These are phyloP conservation scores for Sialia sialis DNA, from an alignment of 2,113 vertebrate species.

Conservation along the genomic window DNA sequence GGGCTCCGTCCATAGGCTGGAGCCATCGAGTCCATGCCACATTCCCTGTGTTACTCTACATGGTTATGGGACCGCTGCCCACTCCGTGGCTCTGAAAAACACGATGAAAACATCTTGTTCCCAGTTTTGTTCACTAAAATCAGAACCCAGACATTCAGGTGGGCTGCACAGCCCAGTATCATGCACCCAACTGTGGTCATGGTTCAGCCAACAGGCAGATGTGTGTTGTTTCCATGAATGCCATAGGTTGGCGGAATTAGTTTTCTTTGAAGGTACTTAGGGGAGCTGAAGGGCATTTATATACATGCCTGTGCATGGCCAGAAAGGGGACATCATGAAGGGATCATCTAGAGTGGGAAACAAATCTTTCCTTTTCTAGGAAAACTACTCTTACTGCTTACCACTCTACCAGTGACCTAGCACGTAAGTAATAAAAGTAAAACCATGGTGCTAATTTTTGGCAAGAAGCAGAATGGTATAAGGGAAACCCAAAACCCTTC, in stretches of 20 bases:
- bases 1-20: accelerated
- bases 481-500: neutral
- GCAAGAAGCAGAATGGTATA: neutral
- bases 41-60: accelerated
- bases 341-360: neutral
- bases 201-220: accelerated
- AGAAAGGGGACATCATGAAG: neutral
- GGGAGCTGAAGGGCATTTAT: accelerated
- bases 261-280: neutral
- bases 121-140: neutral
- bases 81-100: neutral
- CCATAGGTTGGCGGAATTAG: neutral
- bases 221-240: accelerated
- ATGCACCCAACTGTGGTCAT: accelerated
- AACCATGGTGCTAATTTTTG: neutral
- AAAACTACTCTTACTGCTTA: neutral
- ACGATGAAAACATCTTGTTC: neutral
- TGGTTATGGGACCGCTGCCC: neutral
- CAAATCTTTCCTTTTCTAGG: neutral
- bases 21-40: accelerated
- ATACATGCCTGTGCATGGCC: accelerated
- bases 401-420: neutral
- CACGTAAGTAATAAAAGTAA: neutral
- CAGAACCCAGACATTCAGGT: accelerated
- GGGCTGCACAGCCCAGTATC: neutral